Conservation (phyloP, 2,113 vertebrate genomes). For the Lycaon pictus region DNA sequence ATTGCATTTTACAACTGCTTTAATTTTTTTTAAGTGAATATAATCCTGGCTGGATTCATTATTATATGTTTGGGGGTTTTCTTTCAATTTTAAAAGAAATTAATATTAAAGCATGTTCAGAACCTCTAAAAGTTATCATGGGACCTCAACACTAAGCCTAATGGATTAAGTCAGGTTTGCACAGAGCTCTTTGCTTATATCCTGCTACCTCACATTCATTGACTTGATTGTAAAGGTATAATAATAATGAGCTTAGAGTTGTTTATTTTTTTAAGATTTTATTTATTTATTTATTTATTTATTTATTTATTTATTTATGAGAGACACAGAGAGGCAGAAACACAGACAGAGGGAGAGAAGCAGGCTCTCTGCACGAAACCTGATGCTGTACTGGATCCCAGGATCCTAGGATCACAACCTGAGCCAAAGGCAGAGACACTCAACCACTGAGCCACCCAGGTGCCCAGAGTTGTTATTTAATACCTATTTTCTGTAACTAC, state of each 20-base stretch:
- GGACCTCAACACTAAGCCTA: background rate
- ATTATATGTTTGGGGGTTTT: background rate
- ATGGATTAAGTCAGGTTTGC: background rate
- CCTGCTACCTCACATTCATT: background rate
- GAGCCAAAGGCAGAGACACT: no score
- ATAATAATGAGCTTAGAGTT: slow-evolving; percentile 36
- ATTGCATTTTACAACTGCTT: background rate
- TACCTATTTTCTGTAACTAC: slow-evolving; percentile 16
- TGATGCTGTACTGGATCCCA: no score
- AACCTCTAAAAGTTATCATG: background rate
- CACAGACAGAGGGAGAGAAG: no score
- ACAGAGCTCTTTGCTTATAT: background rate
- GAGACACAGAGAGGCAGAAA: no score
- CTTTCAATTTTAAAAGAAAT: background rate
- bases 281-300: no score
- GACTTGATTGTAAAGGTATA: slow-evolving; percentile 36
- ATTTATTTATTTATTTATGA: no score
- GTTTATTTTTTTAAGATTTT: background rate
- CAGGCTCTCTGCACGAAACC: no score
- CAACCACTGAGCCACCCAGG: no score
- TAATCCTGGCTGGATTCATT: background rate
- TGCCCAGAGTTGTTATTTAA: slow-evolving; percentile 36
- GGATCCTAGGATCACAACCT: no score
- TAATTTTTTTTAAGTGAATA: background rate
- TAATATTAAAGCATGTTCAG: background rate